A percentile compares a stretch with the other conserved stretches of the same genome.
Conservation (phyloP, 2,888 invertebrate species). For the Eugnorisma glareosa region DNA sequence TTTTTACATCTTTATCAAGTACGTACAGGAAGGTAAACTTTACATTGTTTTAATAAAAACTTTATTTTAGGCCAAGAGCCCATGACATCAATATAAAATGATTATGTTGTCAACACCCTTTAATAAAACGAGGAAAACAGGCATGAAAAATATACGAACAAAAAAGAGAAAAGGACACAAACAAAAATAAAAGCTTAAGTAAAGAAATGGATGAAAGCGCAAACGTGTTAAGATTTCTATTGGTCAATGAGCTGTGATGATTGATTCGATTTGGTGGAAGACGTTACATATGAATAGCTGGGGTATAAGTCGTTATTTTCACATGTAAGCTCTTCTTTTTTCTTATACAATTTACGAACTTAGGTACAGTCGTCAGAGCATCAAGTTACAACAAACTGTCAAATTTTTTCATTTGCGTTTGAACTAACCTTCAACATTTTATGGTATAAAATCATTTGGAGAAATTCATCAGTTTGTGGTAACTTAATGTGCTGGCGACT, state of each 20-base stretch:
- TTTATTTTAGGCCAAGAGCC: background rate
- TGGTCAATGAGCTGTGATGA: conserved; percentile 58
- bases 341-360: background rate
- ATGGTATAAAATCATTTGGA: too few relatives aligned
- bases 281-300: conserved; percentile 10
- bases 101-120: background rate
- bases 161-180: background rate
- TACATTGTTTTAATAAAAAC: background rate
- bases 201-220: conserved; percentile 37
- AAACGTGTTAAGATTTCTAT: conserved; percentile 54
- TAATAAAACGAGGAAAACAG: background rate
- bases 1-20: background rate
- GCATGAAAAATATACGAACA: conserved; percentile 8
- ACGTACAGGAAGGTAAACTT: background rate
- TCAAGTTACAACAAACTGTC: too few relatives aligned
- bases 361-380: too few relatives aligned
- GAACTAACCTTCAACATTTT: too few relatives aligned
- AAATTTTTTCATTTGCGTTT: too few relatives aligned
- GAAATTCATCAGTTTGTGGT: too few relatives aligned
- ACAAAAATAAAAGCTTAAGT: conserved; percentile 21
- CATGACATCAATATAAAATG: background rate
- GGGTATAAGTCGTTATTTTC: background rate
- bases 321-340: background rate
- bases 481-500: too few relatives aligned
- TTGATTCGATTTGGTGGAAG: conserved; percentile 51